Percentiles rank a stretch among this genome's conserved stretches.
phyloP scores from a whole-genome alignment of 2,888 invertebrate genomes.

The Panzeria rudis region DNA sequence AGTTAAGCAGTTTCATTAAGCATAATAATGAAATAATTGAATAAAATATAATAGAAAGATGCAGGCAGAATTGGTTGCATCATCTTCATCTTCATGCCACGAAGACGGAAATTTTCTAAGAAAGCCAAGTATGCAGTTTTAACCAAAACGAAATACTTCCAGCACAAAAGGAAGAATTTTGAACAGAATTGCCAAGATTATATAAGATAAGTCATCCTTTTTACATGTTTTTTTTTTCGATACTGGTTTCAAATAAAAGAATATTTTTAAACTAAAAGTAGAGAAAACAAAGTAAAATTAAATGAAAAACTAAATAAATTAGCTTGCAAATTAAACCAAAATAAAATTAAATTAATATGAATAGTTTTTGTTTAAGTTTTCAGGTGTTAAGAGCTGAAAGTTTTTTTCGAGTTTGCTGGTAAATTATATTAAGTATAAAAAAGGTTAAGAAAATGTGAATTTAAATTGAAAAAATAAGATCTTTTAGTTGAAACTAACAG shows the following conservation, averaged over 20 bases:
- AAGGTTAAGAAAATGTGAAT: neutral
- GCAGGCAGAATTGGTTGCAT: conserved; percentile 71
- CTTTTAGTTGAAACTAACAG: neutral
- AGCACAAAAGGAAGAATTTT: conserved; percentile 4
- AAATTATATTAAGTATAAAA: neutral
- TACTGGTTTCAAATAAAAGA: conserved; percentile 18
- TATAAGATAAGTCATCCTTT: conserved; percentile 37
- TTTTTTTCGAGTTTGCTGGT: neutral
- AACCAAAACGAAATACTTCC: conserved; percentile 37
- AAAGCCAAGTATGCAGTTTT: conserved; percentile 55
- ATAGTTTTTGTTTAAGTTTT: neutral
- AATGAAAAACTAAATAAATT: conserved; percentile 46
- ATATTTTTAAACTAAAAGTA: neutral
- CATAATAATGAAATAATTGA: conserved; percentile 74
- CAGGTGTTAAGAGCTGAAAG: neutral
- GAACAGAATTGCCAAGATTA: conserved; percentile 10
- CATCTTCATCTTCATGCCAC: conserved; percentile 13
- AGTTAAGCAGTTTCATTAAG: conserved; percentile 72
- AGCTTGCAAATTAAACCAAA: conserved; percentile 27
- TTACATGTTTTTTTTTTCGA: neutral
- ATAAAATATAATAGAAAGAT: conserved; percentile 66
- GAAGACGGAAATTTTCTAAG: conserved; percentile 12
- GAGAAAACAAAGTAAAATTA: neutral
- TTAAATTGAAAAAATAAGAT: neutral
- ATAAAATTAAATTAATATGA: neutral